Evolutionary conservation across 2,888 invertebrate species (phyloP).

Genomic region (Nudaria mundana): DNA sequence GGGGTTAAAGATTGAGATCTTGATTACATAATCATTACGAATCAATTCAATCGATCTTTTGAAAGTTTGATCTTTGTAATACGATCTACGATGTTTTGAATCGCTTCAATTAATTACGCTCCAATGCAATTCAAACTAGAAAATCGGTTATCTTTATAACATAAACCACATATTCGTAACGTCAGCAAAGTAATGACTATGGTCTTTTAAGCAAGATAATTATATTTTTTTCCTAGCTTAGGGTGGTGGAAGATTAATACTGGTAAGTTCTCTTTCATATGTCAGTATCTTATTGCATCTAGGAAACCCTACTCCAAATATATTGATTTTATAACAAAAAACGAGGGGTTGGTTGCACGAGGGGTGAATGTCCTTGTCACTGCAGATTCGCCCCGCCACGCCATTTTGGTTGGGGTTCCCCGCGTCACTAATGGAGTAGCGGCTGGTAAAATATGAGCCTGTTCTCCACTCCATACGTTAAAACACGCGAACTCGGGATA

Average conservation of each 20-base stretch:
- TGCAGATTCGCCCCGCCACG: slow-evolving; percentile 68
- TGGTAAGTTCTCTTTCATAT: slow-evolving; percentile 25
- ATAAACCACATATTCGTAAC: too few species aligned
- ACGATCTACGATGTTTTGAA: too few species aligned
- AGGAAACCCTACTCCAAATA: slow-evolving; percentile 63
- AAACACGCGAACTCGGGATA: slow-evolving; percentile 52
- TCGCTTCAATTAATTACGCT: too few species aligned
- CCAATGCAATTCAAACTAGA: too few species aligned
- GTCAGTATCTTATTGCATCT: slow-evolving; percentile 48
- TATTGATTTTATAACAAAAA: slow-evolving; percentile 81
- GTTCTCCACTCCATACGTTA: slow-evolving; percentile 62
- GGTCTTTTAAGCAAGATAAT: too few species aligned
- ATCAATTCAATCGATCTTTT: too few species aligned
- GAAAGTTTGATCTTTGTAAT: too few species aligned
- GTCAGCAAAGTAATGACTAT: too few species aligned
- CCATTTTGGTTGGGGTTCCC: slow-evolving; percentile 72
- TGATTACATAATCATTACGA: too few species aligned
- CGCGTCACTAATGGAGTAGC: slow-evolving; percentile 74
- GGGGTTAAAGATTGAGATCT: too few species aligned
- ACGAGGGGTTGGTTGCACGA: slow-evolving; percentile 74
- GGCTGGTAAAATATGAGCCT: slow-evolving; percentile 72
- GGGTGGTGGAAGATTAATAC: slow-evolving; percentile 21
- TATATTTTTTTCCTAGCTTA: too few species aligned
- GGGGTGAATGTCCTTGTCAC: slow-evolving; percentile 77
- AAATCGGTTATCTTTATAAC: too few species aligned